Base-by-base conservation (phyloP, 2,888 invertebrate species). In the Seladonia tumulorum region DNA sequence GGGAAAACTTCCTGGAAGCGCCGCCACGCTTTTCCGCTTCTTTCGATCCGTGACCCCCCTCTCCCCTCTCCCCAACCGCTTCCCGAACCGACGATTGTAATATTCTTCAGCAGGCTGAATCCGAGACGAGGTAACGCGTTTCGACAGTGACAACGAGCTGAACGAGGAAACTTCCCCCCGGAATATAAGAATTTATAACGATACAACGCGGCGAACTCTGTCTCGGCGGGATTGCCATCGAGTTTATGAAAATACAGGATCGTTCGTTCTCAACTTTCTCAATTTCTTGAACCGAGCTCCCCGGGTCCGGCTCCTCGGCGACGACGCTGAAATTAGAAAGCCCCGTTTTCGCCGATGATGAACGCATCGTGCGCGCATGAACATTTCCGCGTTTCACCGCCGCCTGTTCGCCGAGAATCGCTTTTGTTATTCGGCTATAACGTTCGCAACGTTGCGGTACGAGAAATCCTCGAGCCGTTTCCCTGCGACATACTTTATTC, bases 241-340 rank as follows among this genome's bases (percentile, higher is more conserved):
- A 77, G 68, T 77, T 77, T 77, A 77, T 77, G 76, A 77, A 77
- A 77, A 77, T 53, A 68, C 68, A 8, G 74, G n/a, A 57, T 75
- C 68, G 47, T 68, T 29, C n/a, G 22, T 42, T 77, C 76, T 39
- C 35, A 66, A 77, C 68, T 53, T 77, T 47, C 39, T 35, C 53
- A 75, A 75, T 75, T 75, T 75, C 39, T 35, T 42, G 39, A 39
- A 77, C 35, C 68, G 18, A n/a, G 49, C 18, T 35, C 35, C 12
- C 4, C 39, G 39, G 35, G 49, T 25, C 39, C 29, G 47, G 49
- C 22, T 77, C 18, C 5, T n/a, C 66, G 39, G 39, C 68, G 39
- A 18, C 4, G 42, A 49, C 49, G 47, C n/a, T 14, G 75, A 47
- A 63, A 63, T 70, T 76, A 76, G 60, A 35, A 39, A 53, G 49